phyloP scores from a whole-genome alignment of 1,140 invertebrate species.

The Eumeta japonica region DNA sequence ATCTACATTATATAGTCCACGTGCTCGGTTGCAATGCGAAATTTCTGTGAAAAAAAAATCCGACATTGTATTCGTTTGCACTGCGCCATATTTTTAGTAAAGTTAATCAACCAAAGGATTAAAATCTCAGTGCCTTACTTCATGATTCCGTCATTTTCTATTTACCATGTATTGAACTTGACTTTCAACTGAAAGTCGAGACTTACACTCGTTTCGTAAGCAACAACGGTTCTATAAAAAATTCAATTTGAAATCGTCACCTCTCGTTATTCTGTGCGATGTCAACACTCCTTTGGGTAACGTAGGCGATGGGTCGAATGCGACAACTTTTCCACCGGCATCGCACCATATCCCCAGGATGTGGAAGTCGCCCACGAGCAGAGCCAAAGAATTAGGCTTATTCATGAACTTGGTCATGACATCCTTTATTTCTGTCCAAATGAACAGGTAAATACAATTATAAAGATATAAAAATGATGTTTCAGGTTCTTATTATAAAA shows the following conservation, averaged over 20 bases:
- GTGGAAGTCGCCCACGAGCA: conserved; percentile 44
- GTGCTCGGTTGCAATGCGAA: no score
- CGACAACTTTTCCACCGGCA: conserved; percentile 38
- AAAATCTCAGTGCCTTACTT: not conserved
- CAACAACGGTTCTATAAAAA: no score
- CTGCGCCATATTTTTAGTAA: no score
- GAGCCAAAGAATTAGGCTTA: conserved; percentile 18
- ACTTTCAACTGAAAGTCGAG: no score
- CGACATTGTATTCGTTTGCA: no score
- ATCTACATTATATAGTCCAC: no score
- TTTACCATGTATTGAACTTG: not conserved
- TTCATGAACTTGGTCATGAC: conserved; percentile 27
- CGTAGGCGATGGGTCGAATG: conserved; percentile 37
- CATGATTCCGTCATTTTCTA: not conserved
- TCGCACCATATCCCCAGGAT: conserved; percentile 41
- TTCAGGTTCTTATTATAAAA: no score
- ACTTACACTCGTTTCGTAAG: no score
- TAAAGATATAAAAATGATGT: no score
- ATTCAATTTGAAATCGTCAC: conserved; percentile 16
- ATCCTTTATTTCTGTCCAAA: conserved; percentile 39
- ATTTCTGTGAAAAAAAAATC: no score
- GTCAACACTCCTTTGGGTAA: conserved; percentile 29
- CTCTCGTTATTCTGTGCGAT: conserved; percentile 29
- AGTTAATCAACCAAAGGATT: not conserved
- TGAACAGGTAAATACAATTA: not conserved